phyloP scores from a whole-genome alignment of 2,797 vertebrate species.

The Taenioides sp. region DNA sequence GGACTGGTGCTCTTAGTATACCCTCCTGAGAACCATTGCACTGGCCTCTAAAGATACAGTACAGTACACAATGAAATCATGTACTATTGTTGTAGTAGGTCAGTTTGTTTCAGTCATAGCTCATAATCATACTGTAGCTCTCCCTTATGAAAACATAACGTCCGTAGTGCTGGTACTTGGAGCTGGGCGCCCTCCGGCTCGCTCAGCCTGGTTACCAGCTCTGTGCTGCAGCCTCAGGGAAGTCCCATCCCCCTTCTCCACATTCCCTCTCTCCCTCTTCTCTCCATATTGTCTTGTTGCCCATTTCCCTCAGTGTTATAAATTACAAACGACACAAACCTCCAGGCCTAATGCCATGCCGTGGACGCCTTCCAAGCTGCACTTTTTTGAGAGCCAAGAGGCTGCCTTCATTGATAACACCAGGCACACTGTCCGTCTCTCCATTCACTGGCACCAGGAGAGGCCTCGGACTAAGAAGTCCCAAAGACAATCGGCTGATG shows the following conservation, averaged over 20 bases:
- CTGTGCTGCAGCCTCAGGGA: constrained; percentile 66
- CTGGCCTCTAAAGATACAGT: constrained; percentile 10
- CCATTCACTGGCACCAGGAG: constrained; percentile 72
- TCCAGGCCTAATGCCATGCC: constrained; percentile 83
- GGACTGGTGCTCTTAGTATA: neutral
- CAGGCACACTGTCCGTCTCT: constrained; percentile 78
- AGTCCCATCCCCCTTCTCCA: constrained; percentile 74
- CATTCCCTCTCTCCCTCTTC: constrained; percentile 71
- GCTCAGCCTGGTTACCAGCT: constrained; percentile 64
- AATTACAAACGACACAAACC: constrained; percentile 86
- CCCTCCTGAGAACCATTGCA: neutral
- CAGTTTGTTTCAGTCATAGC: constrained; percentile 7
- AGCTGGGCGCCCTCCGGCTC: constrained; percentile 59
- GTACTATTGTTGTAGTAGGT: neutral
- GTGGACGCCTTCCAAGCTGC: constrained; percentile 82
- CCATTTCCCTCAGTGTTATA: constrained; percentile 85
- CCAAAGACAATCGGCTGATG: constrained; percentile 75
- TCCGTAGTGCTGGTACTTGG: constrained; percentile 55
- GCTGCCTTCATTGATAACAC: constrained; percentile 84
- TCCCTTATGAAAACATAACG: constrained; percentile 43
- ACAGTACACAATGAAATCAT: neutral
- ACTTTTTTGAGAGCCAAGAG: constrained; percentile 75
- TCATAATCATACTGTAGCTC: constrained; percentile 21
- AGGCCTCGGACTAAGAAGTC: constrained; percentile 71
- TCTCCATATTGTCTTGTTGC: constrained; percentile 82